Base-by-base conservation (phyloP, 2,888 invertebrate genomes). In the Fragum sueziense region DNA sequence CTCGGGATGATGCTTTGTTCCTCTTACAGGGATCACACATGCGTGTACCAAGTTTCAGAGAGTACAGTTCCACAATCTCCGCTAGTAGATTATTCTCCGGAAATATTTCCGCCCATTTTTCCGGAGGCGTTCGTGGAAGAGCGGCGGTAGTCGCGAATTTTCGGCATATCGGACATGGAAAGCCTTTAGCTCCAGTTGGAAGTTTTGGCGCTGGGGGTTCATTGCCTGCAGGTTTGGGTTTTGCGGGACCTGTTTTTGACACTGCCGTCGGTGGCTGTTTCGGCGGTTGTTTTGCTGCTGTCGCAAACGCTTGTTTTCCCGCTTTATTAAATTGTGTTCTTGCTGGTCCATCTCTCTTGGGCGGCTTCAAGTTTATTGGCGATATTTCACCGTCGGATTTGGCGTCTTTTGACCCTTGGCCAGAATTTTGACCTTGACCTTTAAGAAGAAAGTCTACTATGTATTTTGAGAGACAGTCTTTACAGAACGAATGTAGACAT, bases 401-500 rank as follows among this genome's bases (percentile, higher is more conserved):
- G 11, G 17, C 41, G 6, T 41, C 29, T 33, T 52, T 25, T 25
- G 59, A n/a, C 9, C 25, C 31, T 37, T 57, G 27, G n/a, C 57
- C 31, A 17, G 41, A 27, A n/a, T 34, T 9, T 25, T 59, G 47
- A 41, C 31, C 41, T 51, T 72, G 61, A 33, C 33, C 29, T 34
- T 41, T n/a, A 7, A 20, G 29, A n/a, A 52, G 17, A 25, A 17
- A 79, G 65, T 82, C 79, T 41, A 72, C 70, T 1, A 87, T 82
- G 65, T 84, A 68, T 31, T 74, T 79, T 0, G 61, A 51, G 27
- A 87, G 74, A 67, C 87, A 87, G 22, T 71, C 74, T 7, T 73
- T 70, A 57, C 87, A 87, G 75, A 82, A 87, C 0, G 86, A 85
- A 74, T 87, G 87, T 1, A 87, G 80, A 57, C 87, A 87, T 2